phyloP scores from a whole-genome alignment of 2,797 vertebrate species.

The Sebastes reedi region DNA sequence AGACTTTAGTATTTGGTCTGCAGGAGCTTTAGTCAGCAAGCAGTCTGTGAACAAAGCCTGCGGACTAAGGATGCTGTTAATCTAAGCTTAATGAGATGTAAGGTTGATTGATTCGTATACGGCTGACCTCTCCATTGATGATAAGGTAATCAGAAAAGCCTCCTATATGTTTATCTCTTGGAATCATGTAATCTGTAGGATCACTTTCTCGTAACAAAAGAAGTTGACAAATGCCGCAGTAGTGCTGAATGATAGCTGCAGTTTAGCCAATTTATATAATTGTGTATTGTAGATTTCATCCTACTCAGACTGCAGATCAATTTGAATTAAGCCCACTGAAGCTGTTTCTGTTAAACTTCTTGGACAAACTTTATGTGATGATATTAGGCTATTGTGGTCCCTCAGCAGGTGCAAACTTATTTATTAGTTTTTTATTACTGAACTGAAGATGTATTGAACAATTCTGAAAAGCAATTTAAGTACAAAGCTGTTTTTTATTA shows the following conservation, averaged over 20 bases:
- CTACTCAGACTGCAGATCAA: not conserved
- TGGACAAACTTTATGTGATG: not conserved
- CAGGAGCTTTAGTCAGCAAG: slow-evolving; percentile 49
- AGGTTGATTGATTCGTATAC: slow-evolving; percentile 35
- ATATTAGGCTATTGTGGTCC: not conserved
- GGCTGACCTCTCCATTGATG: slow-evolving; percentile 33
- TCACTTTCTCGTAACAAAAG: not conserved
- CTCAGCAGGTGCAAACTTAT: not conserved
- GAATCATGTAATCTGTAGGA: slow-evolving; percentile 8
- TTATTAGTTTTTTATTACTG: not conserved
- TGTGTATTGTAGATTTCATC: not conserved
- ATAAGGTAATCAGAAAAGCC: slow-evolving; percentile 25
- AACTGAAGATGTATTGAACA: slow-evolving; percentile 2
- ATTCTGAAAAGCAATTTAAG: slow-evolving; percentile 28
- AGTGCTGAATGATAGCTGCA: not conserved
- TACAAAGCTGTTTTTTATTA: slow-evolving; percentile 25
- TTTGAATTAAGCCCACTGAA: not conserved
- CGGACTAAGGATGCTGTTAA: slow-evolving; percentile 44
- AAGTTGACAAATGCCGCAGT: not conserved
- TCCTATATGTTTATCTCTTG: not conserved
- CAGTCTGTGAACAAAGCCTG: slow-evolving; percentile 55
- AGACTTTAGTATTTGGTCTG: slow-evolving; percentile 42
- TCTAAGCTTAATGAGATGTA: slow-evolving; percentile 53
- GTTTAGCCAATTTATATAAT: not conserved
- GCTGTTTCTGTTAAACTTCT: not conserved